These are phyloP conservation scores for Melipona bicolor DNA, from an alignment of 2,888 invertebrate species.

Conservation along the genomic window DNA sequence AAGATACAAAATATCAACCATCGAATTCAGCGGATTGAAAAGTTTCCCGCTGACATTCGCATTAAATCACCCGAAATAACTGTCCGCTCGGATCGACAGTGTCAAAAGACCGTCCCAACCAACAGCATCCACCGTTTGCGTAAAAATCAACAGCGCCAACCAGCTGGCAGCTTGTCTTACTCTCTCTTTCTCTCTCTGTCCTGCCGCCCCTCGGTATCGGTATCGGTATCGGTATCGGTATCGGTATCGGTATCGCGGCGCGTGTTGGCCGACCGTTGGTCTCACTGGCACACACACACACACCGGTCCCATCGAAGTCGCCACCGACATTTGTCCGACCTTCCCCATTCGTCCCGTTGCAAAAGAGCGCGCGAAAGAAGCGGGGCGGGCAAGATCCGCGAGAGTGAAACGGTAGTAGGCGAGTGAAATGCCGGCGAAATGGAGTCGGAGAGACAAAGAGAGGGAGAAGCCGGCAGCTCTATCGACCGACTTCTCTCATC, in stretches of 20 bases:
- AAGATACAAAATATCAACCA: no score
- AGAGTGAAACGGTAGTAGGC: conserved; percentile 28
- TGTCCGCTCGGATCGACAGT: no score
- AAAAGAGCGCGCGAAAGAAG: conserved; percentile 28
- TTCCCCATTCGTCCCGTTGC: conserved; percentile 59
- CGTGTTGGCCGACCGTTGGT: conserved; percentile 27
- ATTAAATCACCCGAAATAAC: not conserved
- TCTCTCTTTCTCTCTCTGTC: not conserved
- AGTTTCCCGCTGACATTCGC: no score
- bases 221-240: not conserved
- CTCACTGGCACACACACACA: conserved; percentile 34
- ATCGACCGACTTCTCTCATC: conserved; percentile 83
- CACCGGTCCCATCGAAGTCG: conserved; percentile 46
- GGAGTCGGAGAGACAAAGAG: conserved; percentile 49
- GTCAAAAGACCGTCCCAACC: not conserved
- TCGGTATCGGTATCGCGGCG: conserved; percentile 11
- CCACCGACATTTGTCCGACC: conserved; percentile 63
- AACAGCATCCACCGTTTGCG: not conserved
- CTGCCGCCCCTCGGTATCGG: not conserved
- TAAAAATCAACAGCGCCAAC: not conserved
- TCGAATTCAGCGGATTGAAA: no score
- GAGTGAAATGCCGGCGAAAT: conserved; percentile 42
- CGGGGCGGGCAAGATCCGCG: conserved; percentile 19
- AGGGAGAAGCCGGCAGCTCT: conserved; percentile 78
- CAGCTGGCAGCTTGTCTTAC: conserved; percentile 1